Percentiles rank a stretch among this genome's conserved stretches.
Evolutionary conservation across 1,140 invertebrate genomes (phyloP).

Genomic region (Trichonephila inaurata): DNA sequence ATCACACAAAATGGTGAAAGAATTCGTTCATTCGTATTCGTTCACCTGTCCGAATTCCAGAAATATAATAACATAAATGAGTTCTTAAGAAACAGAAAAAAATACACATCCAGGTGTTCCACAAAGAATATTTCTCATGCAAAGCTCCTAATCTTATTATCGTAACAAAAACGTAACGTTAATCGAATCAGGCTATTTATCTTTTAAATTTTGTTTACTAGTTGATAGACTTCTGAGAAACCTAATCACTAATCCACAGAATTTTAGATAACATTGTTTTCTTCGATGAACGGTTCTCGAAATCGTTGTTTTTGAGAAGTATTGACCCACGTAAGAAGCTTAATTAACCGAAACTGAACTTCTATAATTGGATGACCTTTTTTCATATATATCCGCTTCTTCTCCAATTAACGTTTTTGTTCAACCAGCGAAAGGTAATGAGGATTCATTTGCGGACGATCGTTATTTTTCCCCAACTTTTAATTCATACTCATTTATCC

Average conservation of each 20-base stretch:
- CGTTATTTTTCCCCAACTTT: constrained; percentile 25
- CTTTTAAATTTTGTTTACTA: constrained; percentile 3
- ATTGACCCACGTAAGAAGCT: neutral
- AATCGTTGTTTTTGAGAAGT: neutral
- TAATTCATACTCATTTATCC: constrained; percentile 42
- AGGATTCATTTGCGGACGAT: neutral
- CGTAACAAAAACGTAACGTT: neutral
- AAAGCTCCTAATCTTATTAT: neutral
- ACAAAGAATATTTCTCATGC: neutral
- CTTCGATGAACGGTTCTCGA: neutral
- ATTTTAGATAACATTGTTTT: neutral
- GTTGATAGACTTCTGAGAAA: neutral
- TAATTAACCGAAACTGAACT: constrained; percentile 33
- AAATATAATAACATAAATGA: too few relatives aligned
- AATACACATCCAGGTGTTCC: neutral
- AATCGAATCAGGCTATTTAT: neutral
- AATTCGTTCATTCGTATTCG: too few relatives aligned
- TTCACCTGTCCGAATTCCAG: too few relatives aligned
- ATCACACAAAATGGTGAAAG: too few relatives aligned
- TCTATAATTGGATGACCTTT: constrained; percentile 53
- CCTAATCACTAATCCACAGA: neutral
- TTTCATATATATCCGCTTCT: neutral
- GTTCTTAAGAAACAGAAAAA: too few relatives aligned
- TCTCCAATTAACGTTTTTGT: neutral
- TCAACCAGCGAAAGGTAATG: neutral